Base-by-base conservation (phyloP, 1,140 invertebrate genomes). In the Glossosoma conforme region DNA sequence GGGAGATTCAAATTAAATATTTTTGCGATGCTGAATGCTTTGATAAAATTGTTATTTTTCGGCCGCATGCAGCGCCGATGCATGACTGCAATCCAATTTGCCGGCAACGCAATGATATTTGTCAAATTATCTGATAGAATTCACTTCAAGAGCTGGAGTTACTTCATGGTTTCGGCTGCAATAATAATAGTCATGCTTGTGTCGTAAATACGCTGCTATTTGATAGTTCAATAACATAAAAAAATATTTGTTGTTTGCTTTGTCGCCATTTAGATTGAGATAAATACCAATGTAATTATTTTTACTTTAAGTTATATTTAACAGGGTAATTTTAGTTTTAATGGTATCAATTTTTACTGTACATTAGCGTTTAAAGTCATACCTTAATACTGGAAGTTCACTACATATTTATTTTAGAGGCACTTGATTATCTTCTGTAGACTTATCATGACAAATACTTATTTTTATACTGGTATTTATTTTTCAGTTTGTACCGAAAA, bases 1-100 rank as follows among this genome's bases (percentile, higher is more conserved):
- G 54, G 54, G 50, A 43, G 48, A 56, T 52, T 52, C 52, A 52
- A 52, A 56, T 56, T 51, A 56, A 56, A 56, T 56, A 52, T 52
- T 52, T 54, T 52, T 41, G 44, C 48, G 21, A 47, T 43, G 44
- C 46, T 54, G 25, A 43, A 48, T 43, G 18, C 9, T 13, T 6
- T 25, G 52, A 54, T 54, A 54, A 43, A 55, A 50, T 44, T 44
- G 53, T 55, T 55, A 55, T 49, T 55, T 36, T 50, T 49, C 10
- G 41, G 41, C 24, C 22, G 46, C 53, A 41, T 49, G 41, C 40
- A 35, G 52, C 38, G 53, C 25, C 44, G 24, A 47, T 37, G 52
- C 43, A 47, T 46, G 51, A 46, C 37, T 45, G 37, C 40, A 45
- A 46, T 53, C 37, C 51, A 51, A 51, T 51, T 51, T 44, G 15